Conservation (phyloP, 2,888 invertebrate species). For the Pilophorus perplexus region DNA sequence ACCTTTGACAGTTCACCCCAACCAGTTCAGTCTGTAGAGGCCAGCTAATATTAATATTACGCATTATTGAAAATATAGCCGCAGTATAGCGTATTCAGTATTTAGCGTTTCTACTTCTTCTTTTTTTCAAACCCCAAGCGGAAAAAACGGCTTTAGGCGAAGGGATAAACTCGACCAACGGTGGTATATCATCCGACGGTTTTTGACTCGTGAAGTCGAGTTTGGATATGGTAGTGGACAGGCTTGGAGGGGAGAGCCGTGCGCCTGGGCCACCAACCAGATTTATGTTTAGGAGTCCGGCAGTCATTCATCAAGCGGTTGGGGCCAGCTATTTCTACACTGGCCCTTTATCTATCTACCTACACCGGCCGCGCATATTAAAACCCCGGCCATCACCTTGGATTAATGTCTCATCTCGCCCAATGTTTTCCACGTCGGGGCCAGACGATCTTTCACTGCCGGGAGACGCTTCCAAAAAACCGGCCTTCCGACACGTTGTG, state of each 20-base stretch:
- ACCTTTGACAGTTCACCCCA: slow-evolving; percentile 32
- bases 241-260: not conserved
- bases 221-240: slow-evolving; percentile 7
- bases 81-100: no score
- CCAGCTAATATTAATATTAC: no score
- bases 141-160: no score
- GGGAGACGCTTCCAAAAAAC: no score
- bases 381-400: slow-evolving; percentile 31
- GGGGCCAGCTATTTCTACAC: slow-evolving; percentile 35
- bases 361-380: slow-evolving; percentile 35
- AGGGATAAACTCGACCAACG: not conserved
- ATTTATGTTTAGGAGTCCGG: slow-evolving; percentile 31
- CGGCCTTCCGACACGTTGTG: no score
- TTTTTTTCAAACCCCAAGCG: no score
- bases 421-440: slow-evolving; percentile 15
- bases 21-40: no score
- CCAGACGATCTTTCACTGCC: not conserved
- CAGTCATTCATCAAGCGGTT: slow-evolving; percentile 28
- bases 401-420: slow-evolving; percentile 37
- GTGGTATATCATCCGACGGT: not conserved
- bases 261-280: slow-evolving; percentile 16
- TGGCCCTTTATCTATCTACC: slow-evolving; percentile 34
- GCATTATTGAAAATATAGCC: no score
- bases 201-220: slow-evolving; percentile 14
- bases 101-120: no score